These are phyloP conservation scores for Okamejei kenojei DNA, from an alignment of 2,797 vertebrate genomes.

Conservation along the genomic window DNA sequence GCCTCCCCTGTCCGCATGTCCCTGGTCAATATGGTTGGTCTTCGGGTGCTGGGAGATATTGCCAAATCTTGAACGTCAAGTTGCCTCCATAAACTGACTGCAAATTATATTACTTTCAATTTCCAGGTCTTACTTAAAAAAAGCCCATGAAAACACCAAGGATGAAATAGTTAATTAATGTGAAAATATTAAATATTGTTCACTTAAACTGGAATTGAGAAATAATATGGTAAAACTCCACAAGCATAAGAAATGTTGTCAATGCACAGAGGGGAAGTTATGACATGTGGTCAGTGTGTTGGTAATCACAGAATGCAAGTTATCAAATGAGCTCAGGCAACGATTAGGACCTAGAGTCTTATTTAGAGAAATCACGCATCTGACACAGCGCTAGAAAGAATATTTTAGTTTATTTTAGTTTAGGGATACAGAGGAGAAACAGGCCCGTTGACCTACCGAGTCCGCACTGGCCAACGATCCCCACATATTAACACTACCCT, in stretches of 20 bases:
- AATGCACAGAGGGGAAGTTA: background rate
- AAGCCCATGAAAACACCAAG: background rate
- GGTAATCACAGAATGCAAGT: background rate
- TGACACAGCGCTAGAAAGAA: background rate
- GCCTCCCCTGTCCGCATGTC: too few species aligned
- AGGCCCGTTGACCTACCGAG: too few species aligned
- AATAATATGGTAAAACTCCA: background rate
- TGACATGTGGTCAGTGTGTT: background rate
- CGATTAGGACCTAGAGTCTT: background rate
- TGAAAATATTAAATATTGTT: background rate
- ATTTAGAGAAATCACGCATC: background rate
- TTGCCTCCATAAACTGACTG: background rate
- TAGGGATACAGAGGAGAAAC: too few species aligned
- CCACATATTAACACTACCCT: too few species aligned
- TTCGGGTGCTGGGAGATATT: too few species aligned
- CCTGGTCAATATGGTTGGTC: too few species aligned
- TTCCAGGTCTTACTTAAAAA: background rate
- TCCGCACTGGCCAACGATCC: too few species aligned
- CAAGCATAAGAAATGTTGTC: background rate
- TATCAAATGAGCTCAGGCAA: background rate
- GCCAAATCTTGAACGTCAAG: background rate
- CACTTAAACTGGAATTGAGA: background rate
- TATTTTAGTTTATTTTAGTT: too few species aligned
- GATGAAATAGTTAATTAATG: background rate
- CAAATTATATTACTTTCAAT: background rate